Base-by-base conservation (phyloP, 2,797 vertebrate species). In the Thalassophryne amazonica region DNA sequence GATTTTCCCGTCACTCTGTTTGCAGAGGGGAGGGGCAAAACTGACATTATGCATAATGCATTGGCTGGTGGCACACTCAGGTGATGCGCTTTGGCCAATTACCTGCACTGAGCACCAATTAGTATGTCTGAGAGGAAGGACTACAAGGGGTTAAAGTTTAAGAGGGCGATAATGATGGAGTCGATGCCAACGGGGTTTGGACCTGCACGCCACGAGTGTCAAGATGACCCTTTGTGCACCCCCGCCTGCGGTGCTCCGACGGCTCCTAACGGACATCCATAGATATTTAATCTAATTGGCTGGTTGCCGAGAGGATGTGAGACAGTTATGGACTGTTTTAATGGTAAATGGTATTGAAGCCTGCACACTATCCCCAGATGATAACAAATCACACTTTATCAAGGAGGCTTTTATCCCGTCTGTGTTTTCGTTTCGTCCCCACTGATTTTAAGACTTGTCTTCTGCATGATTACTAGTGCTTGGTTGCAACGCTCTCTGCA, bases 211-310 rank as follows among this genome's bases (percentile, higher is more conserved):
- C 63, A 43, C 45, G 18, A 41, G 56, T 69, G 55, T 62, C 9
- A 20, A 60, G 60, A 60, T 68, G 27, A 78, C 72, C 68, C 62
- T 32, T 64, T 27, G 40, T 14, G 12, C 29, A 14, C 45, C 60
- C 31, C 63, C n/a, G 55, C 68, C 73, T 28, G 52, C 63, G 18
- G 60, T 52, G 54, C 70, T 80, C 68, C 43, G 28, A 45, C 58
- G 18, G 69, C 69, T 81, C 71, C 73, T 80, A 74, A 79, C 27
- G 72, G 78, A 85, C 80, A 62, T 80, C 81, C 77, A 73, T 70
- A 88, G 81, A 89, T 87, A 85, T 87, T 89, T 88, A 87, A 88
- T 89, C 76, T 86, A 87, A 90, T 86, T 87, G 86, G 86, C 74
- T 38, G 52, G 76, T 86, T 84, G 84, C 87, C 74, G 50, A 55